Base-by-base conservation (phyloP, 1,140 invertebrate genomes). In the Palaemon carinicauda region DNA sequence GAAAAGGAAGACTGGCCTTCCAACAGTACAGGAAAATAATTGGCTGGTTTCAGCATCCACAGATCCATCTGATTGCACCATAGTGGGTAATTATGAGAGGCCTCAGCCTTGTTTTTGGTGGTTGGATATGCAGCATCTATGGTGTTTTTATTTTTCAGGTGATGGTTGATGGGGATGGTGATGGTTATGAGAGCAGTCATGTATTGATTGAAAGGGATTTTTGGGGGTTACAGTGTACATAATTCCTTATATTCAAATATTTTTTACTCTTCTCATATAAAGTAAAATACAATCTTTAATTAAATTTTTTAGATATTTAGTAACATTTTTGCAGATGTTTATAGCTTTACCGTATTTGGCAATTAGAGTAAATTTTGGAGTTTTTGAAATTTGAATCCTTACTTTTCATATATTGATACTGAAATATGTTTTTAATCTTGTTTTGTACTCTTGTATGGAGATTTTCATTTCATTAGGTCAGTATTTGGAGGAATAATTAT, bases 71-170 rank as follows among this genome's bases (percentile, higher is more conserved):
- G 84, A 80, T 80, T 74, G 84, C 84, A 80, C 78, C 84, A 86
- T 75, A 86, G 84, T 86, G 84, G 84, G 84, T 86, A 86, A 86
- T 86, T 86, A 86, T 86, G 27, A 78, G 33, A 65, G 84, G 56
- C 65, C 51, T 80, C 80, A 74, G 77, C 78, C 77, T 27, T 86
- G 78, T 86, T 86, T 41, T 52, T 80, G 75, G 78, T 80, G 84
- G 77, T 78, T 79, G 74, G 75, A 71, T 74, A 24, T 17, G 29
- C 56, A 54, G 17, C 65, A 79, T 85, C 53, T 56, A 71, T 41
- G 81, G 21, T 50, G 29, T 21, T 79, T 79, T 33, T 31, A 52
- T 51, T 54, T 85, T 69, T 50, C 82, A 71, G 60, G 31, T 80
- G 56, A 19, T 73, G 83, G 51, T 86, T 24, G 65, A 69, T 10